A percentile compares a stretch with the other conserved stretches of the same genome.
phyloP scores from a whole-genome alignment of 2,113 vertebrate genomes.

The Lates calcarifer region DNA sequence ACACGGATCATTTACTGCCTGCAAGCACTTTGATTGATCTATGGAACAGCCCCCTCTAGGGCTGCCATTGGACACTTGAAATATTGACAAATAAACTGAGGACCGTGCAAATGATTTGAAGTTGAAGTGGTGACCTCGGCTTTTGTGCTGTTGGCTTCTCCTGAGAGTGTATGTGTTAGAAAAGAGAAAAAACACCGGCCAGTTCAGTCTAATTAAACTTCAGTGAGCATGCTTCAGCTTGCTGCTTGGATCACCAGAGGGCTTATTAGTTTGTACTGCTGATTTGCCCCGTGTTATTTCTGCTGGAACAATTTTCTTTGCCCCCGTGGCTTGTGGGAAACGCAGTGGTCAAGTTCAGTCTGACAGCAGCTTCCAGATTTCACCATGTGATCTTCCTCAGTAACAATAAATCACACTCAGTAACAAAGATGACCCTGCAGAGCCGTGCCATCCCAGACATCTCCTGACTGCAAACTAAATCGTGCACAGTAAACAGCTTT shows the following conservation, averaged over 20 bases:
- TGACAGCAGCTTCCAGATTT: conserved; percentile 31
- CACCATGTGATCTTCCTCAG: conserved; percentile 15
- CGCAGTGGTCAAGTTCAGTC: not conserved
- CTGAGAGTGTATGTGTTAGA: not conserved
- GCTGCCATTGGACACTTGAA: conserved; percentile 32
- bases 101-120: conserved; percentile 8
- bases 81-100: conserved; percentile 21
- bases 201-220: conserved; percentile 48
- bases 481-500: accelerated
- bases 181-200: conserved; percentile 15
- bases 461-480: conserved; percentile 28
- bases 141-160: conserved; percentile 13
- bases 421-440: conserved; percentile 3
- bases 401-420: not conserved
- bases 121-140: conserved; percentile 7
- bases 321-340: conserved; percentile 32
- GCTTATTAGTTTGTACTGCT: conserved; percentile 52
- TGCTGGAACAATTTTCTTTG: conserved; percentile 24
- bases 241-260: conserved; percentile 43
- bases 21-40: conserved; percentile 39
- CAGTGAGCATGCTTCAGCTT: conserved; percentile 45
- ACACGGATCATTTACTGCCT: conserved; percentile 20
- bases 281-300: conserved; percentile 31
- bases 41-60: not conserved
- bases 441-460: not conserved